Base-by-base conservation (phyloP, 1,140 invertebrate species). In the Bombus impatiens region DNA sequence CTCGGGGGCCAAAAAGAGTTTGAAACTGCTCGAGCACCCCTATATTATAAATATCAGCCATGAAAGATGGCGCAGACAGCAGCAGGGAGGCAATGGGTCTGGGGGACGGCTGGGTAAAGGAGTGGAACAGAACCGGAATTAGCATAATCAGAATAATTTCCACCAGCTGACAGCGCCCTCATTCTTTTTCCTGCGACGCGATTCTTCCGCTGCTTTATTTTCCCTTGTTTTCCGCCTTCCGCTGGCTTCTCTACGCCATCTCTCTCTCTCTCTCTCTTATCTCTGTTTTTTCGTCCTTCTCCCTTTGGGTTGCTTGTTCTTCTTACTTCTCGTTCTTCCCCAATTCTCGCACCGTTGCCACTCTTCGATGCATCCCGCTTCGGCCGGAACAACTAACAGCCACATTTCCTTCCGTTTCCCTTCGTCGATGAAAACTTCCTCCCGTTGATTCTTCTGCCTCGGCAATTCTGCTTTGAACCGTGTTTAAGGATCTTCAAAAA, bases 141-240 rank as follows among this genome's bases (percentile, higher is more conserved):
- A 95, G 95, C 95, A 95, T 95, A 95, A 95, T 95, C 95, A 95
- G 95, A 95, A 95, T 95, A 95, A 95, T 95, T 95, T 95, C 94
- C 94, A 94, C 94, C 95, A 95, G 95, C 94, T 95, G 95, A 95
- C 95, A 95, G 94, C 94, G 93, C 94, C 94, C 94, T 95, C 94
- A 94, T 95, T 95, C 94, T 95, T 95, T 95, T 95, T 94, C 94
- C 94, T 89, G 92, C 94, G 92, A 91, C 90, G 93, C 94, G 94
- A 95, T 95, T 94, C 93, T 94, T 93, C 92, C 92, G 92, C 93
- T 94, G 93, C 92, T 95, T 94, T 95, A 94, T 95, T 95, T 94
- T 95, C 92, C 92, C 90, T 90, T 93, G 93, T 94, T 94, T 94
- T 94, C 94, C 93, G 91, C 91, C 90, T 93, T 93, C 92, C 92